Evolutionary conservation across 2,888 invertebrate species (phyloP), one percentile per base, ranked within the genome.

Genomic region (Amitus sp.): DNA sequence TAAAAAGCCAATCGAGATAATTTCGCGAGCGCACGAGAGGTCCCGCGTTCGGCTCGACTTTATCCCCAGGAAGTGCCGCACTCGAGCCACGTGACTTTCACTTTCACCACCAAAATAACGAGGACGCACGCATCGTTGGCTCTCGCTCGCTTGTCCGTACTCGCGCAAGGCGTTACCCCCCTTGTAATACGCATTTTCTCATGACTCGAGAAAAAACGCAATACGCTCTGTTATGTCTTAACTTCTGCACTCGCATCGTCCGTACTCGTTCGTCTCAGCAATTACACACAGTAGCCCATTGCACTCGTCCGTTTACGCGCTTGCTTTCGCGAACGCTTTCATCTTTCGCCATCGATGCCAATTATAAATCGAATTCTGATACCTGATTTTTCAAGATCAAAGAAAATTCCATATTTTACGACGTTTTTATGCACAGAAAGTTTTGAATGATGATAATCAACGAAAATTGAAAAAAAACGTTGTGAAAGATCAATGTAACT

Each of bases 21-120:
- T 63, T 63, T 18, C 43, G 19, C 13, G 42, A 6, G 42, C 39
- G 39, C 15, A 19, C 13, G 19, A 23, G 23, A 20, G 43, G 43
- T 23, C 43, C 23, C 43, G 18, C 42, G 60, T 58, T 45, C 51
- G n/a, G n/a, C 59, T 55, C 42, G 48, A 56, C 52, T 52, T 60
- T 4, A 28, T 46, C 47, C 47, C 51, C 60, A 65, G 61, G 62
- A 61, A 65, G 65, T 58, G 50, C 58, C 50, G 61, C 65, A 66
- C 66, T 63, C 63, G 37, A 62, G 71, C 66, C 75, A 75, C 74
- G 75, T 75, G 73, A 78, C 80, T 80, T 80, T 80, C 79, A 78
- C 80, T 80, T 79, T 80, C 77, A 75, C 79, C 71, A 67, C 70
- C 77, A 67, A 79, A 80, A 78, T 75, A 79, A 77, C 72, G 77